A percentile compares a stretch with the other conserved stretches of the same genome.
Conservation (phyloP, 2,113 vertebrate species). For the Labrus mixtus region DNA sequence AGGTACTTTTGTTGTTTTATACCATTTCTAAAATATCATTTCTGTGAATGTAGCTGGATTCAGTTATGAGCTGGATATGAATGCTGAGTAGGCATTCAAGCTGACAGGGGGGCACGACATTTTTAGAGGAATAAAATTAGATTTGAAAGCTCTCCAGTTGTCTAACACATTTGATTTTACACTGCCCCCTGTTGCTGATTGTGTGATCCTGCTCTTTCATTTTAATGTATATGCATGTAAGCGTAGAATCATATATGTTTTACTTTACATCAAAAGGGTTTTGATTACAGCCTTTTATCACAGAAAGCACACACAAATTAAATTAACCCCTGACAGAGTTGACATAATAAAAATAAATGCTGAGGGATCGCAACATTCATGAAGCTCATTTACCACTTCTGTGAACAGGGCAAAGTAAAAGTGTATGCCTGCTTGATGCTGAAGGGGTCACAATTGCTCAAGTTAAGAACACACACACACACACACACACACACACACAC, state of each 20-base stretch:
- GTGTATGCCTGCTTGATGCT: conserved; percentile 45
- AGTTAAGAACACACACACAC: conserved; percentile 31
- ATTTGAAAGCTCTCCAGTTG: conserved; percentile 55
- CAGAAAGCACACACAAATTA: too few species aligned
- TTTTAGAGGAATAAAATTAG: conserved; percentile 78
- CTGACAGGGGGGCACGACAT: conserved; percentile 32
- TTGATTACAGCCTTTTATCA: neutral
- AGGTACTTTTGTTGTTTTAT: conserved; percentile 36
- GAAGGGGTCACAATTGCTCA: conserved; percentile 75
- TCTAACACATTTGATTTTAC: conserved; percentile 68
- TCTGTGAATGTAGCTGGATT: conserved; percentile 35
- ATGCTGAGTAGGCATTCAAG: conserved; percentile 57
- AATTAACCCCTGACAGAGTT: neutral
- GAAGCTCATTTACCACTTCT: neutral
- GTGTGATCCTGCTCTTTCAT: conserved; percentile 14
- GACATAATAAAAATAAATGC: neutral
- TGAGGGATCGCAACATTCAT: neutral
- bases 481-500: neutral
- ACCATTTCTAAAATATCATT: conserved; percentile 44
- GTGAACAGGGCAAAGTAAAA: neutral
- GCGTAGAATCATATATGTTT: conserved; percentile 5
- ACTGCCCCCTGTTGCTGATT: conserved; percentile 65
- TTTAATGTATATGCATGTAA: conserved; percentile 8
- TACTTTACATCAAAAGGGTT: neutral
- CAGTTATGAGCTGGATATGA: conserved; percentile 48